Base-by-base conservation (phyloP, 2,888 invertebrate genomes). In the Antheraea assamensis region DNA sequence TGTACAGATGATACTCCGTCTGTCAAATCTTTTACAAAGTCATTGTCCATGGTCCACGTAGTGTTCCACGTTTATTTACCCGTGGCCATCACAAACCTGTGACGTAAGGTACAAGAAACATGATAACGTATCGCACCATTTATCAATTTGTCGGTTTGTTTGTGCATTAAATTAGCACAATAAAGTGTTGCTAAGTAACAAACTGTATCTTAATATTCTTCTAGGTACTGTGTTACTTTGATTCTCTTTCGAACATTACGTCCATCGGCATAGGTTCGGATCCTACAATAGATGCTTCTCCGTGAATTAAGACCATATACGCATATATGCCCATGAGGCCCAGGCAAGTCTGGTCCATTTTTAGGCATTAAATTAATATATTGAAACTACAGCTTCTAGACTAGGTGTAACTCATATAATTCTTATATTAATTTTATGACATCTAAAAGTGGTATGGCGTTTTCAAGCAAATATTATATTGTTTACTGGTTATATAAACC, bases 181-280 rank as follows among this genome's bases (percentile, higher is more conserved):
- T 35, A 35, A 35, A 64, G 35, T 30, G 74, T 75, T 27, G 31
- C 31, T 31, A 66, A 66, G 4, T 17, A 66, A 66, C 27, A 21
- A 15, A 66, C 21, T 30, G 30, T 66, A 31, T 66, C 30, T 31
- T 66, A 15, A 31, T 66, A 30, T 64, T 30, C 30, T 30, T 17
- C 15, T 17, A 64, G 27, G 15, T 64, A 17, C 30, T 3, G 4
- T 64, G 27, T 64, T 64, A 64, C 13, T 58, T 4, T n/a, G n/a
- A 21, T 21, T 21, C 52, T 55, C n/a, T n/a, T 21, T 55, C 1
- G 52, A 52, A 17, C 13, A 42, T 52, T 19, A 2, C 49, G 52
- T 19, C 52, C 21, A 21, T 21, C 52, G 21, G 21, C 52, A 21
- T 52, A 52, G 21, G 21, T 52, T 52, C 52, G 21, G 7, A 19